A percentile compares a stretch with the other conserved stretches of the same genome.
These are phyloP conservation scores for Heliocidaris erythrogramma DNA, from an alignment of 35 echinoderm and acorn worm genomes.

Conservation along the genomic window DNA sequence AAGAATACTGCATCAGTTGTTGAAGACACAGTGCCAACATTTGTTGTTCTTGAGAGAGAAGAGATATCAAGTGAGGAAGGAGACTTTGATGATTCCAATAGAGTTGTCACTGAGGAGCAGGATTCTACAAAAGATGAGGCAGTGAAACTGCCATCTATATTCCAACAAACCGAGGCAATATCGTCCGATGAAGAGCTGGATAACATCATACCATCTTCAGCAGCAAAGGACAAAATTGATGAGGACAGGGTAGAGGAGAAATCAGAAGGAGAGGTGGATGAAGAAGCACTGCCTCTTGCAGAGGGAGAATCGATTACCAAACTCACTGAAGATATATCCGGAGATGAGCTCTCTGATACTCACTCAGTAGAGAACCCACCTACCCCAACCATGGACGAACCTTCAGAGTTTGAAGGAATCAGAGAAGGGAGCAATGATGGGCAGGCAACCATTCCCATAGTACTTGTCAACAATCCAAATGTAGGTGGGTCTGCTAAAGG, in stretches of 20 bases:
- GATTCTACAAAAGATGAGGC: not conserved
- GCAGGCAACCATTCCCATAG: slow-evolving; percentile 28
- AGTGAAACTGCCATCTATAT: slow-evolving; percentile 10
- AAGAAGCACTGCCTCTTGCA: not conserved
- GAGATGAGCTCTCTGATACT: slow-evolving; percentile 32
- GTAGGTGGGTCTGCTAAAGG: not conserved
- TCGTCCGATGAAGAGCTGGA: slow-evolving; percentile 38
- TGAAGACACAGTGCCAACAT: not conserved
- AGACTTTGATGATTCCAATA: not conserved
- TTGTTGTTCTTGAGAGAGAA: not conserved
- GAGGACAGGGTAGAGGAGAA: not conserved
- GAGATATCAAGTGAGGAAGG: slow-evolving; percentile 34
- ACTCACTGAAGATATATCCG: slow-evolving; percentile 16
- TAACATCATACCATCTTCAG: not conserved
- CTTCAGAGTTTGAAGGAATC: slow-evolving; percentile 41
- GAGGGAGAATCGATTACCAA: slow-evolving; percentile 32
- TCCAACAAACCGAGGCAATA: slow-evolving; percentile 36
- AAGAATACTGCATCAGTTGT: not conserved
- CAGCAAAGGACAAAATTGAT: not conserved
- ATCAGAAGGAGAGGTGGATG: slow-evolving; percentile 32
- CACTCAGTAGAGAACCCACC: not conserved
- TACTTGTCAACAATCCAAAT: not conserved
- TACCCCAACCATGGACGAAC: slow-evolving; percentile 44
- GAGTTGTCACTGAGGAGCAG: not conserved
- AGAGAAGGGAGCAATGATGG: slow-evolving; percentile 33